phyloP scores from a whole-genome alignment of 2,888 invertebrate genomes.

The Heteromyza rotundicornis region DNA sequence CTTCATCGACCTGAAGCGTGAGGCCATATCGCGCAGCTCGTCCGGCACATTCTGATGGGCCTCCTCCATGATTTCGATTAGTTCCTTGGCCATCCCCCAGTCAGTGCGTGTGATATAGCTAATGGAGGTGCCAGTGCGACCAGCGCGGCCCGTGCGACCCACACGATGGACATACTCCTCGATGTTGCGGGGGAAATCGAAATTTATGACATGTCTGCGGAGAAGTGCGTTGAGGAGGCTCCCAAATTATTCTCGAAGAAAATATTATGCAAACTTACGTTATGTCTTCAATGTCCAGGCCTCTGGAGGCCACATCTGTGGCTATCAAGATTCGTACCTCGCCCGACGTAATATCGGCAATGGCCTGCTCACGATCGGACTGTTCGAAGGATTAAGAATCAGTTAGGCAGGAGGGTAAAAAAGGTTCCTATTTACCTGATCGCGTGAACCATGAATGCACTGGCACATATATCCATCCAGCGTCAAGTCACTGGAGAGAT shows the following conservation, averaged over 20 bases:
- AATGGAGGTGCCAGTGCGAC: slow-evolving; percentile 81
- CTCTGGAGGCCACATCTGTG: slow-evolving; percentile 94
- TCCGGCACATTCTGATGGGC: slow-evolving; percentile 83
- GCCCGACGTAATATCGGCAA: slow-evolving; percentile 82
- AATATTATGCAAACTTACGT: slow-evolving; percentile 64
- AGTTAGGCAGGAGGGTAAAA: background rate
- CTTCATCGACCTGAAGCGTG: slow-evolving; percentile 74
- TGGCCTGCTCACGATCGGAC: slow-evolving; percentile 77
- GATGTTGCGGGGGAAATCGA: slow-evolving; percentile 91
- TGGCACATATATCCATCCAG: slow-evolving; percentile 74
- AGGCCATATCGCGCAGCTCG: slow-evolving; percentile 77
- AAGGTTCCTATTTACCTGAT: slow-evolving; percentile 65
- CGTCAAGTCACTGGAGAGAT: slow-evolving; percentile 80
- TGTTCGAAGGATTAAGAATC: slow-evolving; percentile 43
- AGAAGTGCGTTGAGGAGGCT: background rate
- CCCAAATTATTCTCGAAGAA: background rate
- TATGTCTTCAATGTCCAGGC: slow-evolving; percentile 88
- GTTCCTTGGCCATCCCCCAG: slow-evolving; percentile 80
- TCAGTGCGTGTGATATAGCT: slow-evolving; percentile 81
- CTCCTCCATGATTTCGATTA: slow-evolving; percentile 86
- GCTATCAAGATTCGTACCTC: slow-evolving; percentile 84
- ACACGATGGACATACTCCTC: slow-evolving; percentile 93
- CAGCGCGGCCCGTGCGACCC: slow-evolving; percentile 94
- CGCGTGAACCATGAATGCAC: slow-evolving; percentile 89
- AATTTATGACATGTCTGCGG: slow-evolving; percentile 78